Evolutionary conservation across 64 coral and sea anemone genomes (phyloP), one percentile per base, ranked within the genome.

Genomic region (Montipora capricornis): DNA sequence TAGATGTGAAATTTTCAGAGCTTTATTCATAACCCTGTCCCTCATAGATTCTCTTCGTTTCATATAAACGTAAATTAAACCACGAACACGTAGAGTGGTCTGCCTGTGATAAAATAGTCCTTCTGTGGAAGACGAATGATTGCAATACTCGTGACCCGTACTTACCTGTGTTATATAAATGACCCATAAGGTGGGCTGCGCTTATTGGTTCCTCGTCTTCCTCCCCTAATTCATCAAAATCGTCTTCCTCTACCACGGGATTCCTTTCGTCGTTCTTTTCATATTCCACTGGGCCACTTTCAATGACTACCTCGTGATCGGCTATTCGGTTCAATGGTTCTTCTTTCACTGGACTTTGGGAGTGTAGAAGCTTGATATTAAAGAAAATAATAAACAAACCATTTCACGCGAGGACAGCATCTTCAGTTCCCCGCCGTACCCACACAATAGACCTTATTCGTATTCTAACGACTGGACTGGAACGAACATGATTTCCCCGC

Each of bases 241-340:
- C 88, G 7, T 91, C 88, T 44, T 87, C 89, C 16, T 95, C 57
- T n/a, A 4, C 77, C 60, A 74, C 19, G 2, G 85, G 50, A 22
- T 46, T 71, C 13, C 57, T 70, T 69, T 80, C 82, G 76, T 88
- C 76, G 15, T 46, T 58, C 46, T 83, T 80, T 20, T 83, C 90
- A 47, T 95, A 95, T 17, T 92, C 94, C 11, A 95, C 94, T 8
- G 94, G 94, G 62, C 94, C 94, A 76, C 82, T 88, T 66, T 95
- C 94, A 20, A 95, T 66, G 3, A 95, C 94, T 1, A 92, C 50
- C 51, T 91, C 89, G 22, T 45, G 76, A 5, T 84, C 70, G 15
- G 45, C 75, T 6, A 5, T 12, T 44, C 8, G 22, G 29, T 37
- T 17, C 0, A 6, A 71, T 71, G 68, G 11, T 89, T 75, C 87